Evolutionary conservation across 1,140 invertebrate genomes (phyloP).

Genomic region (Batillaria attramentaria): DNA sequence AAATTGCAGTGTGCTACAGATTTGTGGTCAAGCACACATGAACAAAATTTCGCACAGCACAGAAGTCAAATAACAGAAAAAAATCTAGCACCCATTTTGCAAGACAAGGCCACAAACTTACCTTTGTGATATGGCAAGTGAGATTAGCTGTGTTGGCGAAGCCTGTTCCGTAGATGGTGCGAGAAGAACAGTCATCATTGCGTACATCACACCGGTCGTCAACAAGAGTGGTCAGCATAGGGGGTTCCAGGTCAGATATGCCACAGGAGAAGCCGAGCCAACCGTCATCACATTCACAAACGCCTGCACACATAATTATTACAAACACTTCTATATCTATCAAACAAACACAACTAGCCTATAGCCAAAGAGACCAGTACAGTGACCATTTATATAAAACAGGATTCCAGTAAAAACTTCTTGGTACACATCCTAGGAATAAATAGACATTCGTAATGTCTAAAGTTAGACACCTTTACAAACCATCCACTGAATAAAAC

Average conservation of each 20-base stretch:
- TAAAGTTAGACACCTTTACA: too few species aligned
- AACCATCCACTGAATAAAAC: too few species aligned
- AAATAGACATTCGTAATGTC: too few species aligned
- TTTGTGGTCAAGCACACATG: too few species aligned
- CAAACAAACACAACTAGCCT: too few species aligned
- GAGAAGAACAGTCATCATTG: constrained; percentile 27
- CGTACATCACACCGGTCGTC: constrained; percentile 43
- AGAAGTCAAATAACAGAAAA: background rate
- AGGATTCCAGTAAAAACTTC: too few species aligned
- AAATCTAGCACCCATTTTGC: background rate
- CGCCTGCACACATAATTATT: constrained; percentile 39
- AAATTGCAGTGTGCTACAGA: too few species aligned
- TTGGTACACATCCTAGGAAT: too few species aligned
- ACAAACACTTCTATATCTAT: background rate
- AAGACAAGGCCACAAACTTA: background rate
- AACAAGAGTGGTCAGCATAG: constrained; percentile 33
- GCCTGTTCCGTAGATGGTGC: constrained; percentile 44
- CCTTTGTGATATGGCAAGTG: constrained; percentile 41
- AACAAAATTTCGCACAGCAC: background rate
- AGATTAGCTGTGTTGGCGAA: constrained; percentile 47
- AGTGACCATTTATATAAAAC: too few species aligned
- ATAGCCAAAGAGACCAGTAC: too few species aligned
- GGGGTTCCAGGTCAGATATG: constrained; percentile 39
- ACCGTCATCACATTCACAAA: constrained; percentile 44
- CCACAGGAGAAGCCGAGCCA: constrained; percentile 50